Conservation (phyloP, 2,113 vertebrate species). For the Triplophysa rosa region DNA sequence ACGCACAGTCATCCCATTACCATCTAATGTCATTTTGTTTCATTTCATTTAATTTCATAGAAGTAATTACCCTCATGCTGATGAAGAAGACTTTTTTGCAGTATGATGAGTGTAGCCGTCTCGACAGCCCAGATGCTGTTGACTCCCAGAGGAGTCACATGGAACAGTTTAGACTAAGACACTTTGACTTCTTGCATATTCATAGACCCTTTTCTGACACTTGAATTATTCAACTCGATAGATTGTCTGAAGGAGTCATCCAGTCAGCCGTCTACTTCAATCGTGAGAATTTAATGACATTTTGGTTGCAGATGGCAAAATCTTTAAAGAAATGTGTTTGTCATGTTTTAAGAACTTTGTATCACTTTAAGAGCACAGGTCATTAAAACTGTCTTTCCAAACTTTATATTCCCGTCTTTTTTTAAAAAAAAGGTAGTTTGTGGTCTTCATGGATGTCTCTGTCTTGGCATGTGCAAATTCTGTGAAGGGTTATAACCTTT, state of each 20-base stretch:
- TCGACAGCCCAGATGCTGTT: constrained; percentile 18
- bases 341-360: no score
- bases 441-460: background rate
- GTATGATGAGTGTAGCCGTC: background rate
- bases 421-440: background rate
- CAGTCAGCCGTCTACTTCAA: background rate
- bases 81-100: constrained; percentile 10
- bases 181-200: constrained; percentile 15
- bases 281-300: background rate
- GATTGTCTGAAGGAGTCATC: background rate
- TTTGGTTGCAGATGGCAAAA: background rate
- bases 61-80: constrained; percentile 19
- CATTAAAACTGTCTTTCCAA: background rate
- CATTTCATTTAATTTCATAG: background rate
- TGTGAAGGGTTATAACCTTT: no score
- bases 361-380: background rate
- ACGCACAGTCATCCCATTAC: constrained; percentile 11
- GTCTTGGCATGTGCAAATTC: no score
- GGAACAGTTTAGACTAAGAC: constrained; percentile 5
- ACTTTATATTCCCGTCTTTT: background rate
- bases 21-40: background rate
- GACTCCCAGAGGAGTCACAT: constrained; percentile 7
- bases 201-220: background rate
- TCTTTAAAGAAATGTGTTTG: background rate
- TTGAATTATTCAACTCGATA: constrained; percentile 27